A percentile compares a stretch with the other conserved stretches of the same genome.
phyloP scores from a whole-genome alignment of 1,140 invertebrate species.

The Telenomus remus region DNA sequence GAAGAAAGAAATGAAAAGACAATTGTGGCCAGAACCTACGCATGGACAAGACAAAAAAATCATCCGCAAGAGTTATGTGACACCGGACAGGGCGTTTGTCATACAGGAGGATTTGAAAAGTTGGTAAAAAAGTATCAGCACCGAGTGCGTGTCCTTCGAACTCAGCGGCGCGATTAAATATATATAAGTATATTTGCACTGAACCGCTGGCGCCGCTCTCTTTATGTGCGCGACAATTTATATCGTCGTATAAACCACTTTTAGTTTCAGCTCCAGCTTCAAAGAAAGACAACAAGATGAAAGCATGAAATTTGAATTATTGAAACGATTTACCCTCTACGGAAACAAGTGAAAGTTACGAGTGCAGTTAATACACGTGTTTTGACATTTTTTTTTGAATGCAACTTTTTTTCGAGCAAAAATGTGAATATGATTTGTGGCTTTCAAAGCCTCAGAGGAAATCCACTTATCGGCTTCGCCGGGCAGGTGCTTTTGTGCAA shows the following conservation, averaged over 20 bases:
- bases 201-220: conserved; percentile 51
- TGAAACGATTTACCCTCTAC: no score
- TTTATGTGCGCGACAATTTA: conserved; percentile 53
- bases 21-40: no score
- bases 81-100: no score
- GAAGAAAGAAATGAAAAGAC: no score
- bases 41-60: no score
- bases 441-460: conserved; percentile 15
- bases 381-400: conserved; percentile 4
- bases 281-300: conserved; percentile 6
- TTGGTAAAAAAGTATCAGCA: conserved; percentile 34
- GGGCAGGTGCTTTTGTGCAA: conserved; percentile 29
- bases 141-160: conserved; percentile 49
- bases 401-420: neutral
- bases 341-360: neutral
- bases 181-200: conserved; percentile 52
- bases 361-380: neutral
- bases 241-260: conserved; percentile 57
- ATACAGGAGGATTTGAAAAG: no score
- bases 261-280: conserved; percentile 51
- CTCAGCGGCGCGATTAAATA: conserved; percentile 48
- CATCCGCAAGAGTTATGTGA: no score
- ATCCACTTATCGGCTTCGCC: conserved; percentile 36
- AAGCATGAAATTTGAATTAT: conserved; percentile 1
- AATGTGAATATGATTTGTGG: conserved; percentile 28